phyloP scores from a whole-genome alignment of 2,888 invertebrate genomes.

The Copidosoma aretas region DNA sequence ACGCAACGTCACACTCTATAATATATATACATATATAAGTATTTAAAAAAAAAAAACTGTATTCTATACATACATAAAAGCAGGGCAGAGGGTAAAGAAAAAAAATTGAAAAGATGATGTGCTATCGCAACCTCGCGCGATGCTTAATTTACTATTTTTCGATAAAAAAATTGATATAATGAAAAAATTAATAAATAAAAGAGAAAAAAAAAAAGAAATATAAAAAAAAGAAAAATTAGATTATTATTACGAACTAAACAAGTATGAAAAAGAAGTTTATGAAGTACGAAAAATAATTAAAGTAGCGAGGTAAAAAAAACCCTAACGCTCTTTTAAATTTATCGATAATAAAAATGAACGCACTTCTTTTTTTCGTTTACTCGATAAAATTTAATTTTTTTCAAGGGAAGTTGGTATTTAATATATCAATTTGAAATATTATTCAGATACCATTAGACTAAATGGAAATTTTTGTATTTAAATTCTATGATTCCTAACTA shows the following conservation, averaged over 20 bases:
- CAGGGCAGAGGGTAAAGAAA: conserved; percentile 17
- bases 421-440: too few species aligned
- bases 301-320: conserved; percentile 14
- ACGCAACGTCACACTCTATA: conserved; percentile 43
- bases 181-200: too few species aligned
- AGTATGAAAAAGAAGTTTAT: conserved; percentile 25
- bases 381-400: too few species aligned
- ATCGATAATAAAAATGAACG: conserved; percentile 35
- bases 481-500: too few species aligned
- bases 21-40: conserved; percentile 24
- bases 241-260: conserved; percentile 33
- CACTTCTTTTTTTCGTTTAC: conserved; percentile 33
- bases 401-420: too few species aligned
- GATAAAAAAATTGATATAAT: too few species aligned
- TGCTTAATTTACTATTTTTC: conserved; percentile 57
- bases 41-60: conserved; percentile 29
- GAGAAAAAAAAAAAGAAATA: conserved; percentile 31
- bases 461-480: too few species aligned
- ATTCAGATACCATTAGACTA: too few species aligned
- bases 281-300: conserved; percentile 7
- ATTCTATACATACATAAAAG: conserved; percentile 37
- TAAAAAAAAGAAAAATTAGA: conserved; percentile 32
- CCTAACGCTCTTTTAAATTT: conserved; percentile 30
- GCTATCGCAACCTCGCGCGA: conserved; percentile 34
- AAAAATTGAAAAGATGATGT: conserved; percentile 22